A percentile compares a stretch with the other conserved stretches of the same genome.
These are phyloP conservation scores for Neodiprion virginianus DNA, from an alignment of 1,140 invertebrate genomes.

Conservation along the genomic window DNA sequence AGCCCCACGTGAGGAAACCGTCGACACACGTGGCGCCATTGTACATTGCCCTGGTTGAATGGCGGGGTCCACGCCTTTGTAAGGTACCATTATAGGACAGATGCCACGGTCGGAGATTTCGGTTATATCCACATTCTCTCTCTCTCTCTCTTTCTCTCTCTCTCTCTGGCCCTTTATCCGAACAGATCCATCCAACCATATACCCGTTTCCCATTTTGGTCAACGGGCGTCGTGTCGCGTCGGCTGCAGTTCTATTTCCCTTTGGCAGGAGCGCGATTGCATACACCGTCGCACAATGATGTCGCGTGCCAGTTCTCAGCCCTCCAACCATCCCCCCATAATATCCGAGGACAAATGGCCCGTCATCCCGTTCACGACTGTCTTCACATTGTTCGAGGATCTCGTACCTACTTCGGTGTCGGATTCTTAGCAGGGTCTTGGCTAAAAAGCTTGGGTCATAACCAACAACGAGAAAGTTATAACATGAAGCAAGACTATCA, in stretches of 20 bases:
- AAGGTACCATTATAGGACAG: background rate
- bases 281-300: background rate
- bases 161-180: too few species aligned
- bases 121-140: background rate
- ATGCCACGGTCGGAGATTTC: background rate
- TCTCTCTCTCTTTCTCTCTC: background rate
- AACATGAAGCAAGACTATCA: too few species aligned
- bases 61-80: background rate
- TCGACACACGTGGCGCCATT: background rate
- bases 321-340: background rate
- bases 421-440: too few species aligned
- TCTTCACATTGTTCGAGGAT: too few species aligned
- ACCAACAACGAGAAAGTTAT: too few species aligned
- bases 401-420: too few species aligned
- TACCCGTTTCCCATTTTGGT: too few species aligned
- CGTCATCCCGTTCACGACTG: background rate
- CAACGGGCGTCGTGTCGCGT: too few species aligned
- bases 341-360: background rate
- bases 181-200: too few species aligned
- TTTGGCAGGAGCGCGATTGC: background rate
- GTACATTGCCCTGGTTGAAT: background rate
- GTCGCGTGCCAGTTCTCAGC: background rate
- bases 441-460: too few species aligned
- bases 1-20: background rate
- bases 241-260: background rate